These are phyloP conservation scores for Halisarca cf. caerulea DNA, from an alignment of 37 sponge, comb jelly and placozoan genomes.

Conservation along the genomic window DNA sequence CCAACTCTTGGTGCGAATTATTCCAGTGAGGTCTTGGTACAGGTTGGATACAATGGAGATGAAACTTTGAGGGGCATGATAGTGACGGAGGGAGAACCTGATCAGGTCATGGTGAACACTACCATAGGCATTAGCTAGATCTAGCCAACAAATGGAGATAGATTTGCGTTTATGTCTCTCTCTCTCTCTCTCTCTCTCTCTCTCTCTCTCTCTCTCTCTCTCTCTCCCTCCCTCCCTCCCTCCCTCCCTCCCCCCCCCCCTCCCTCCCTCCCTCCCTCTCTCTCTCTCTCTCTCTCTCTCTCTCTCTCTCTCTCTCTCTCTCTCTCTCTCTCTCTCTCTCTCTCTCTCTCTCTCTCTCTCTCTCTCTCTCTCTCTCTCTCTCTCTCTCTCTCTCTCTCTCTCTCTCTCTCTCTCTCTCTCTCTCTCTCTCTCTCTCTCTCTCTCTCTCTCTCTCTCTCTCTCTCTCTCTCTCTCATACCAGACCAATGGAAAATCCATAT, in stretches of 20 bases:
- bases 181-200: slow-evolving; percentile 45
- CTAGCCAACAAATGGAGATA: no score
- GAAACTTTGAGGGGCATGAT: no score
- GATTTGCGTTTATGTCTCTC: no score
- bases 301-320: slow-evolving; percentile 8
- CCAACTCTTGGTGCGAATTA: no score
- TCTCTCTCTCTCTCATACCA: not conserved
- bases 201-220: slow-evolving; percentile 51
- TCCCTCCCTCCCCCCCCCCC: slow-evolving; percentile 36
- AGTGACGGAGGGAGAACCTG: no score
- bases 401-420: not conserved
- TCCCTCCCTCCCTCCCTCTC: slow-evolving; percentile 26
- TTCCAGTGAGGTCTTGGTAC: no score
- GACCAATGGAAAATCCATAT: not conserved
- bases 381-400: not conserved
- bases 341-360: slow-evolving; percentile 8
- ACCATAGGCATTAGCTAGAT: no score
- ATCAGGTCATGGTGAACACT: no score
- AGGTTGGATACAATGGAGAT: no score
- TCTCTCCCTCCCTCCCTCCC: slow-evolving; percentile 23
- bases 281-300: slow-evolving; percentile 27
- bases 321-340: not conserved
- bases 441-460: not conserved
- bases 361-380: slow-evolving; percentile 8
- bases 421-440: not conserved